phyloP scores from a whole-genome alignment of 1,140 invertebrate genomes.

The Ruditapes philippinarum region DNA sequence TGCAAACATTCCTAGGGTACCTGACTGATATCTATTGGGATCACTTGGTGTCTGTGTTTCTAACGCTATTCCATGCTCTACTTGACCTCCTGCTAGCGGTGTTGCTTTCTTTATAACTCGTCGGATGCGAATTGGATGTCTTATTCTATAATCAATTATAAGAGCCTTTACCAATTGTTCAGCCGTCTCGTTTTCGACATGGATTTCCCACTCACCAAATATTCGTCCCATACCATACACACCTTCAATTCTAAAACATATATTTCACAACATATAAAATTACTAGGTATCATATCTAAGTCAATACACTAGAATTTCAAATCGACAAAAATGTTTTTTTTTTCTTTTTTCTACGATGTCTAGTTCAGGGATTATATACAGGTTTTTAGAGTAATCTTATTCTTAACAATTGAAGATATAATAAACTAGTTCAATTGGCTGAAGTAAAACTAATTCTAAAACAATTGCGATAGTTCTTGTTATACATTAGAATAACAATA shows the following conservation, averaged over 20 bases:
- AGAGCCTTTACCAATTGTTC: not conserved
- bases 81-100: not conserved
- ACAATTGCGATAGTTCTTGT: too few species aligned
- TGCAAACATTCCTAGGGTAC: not conserved
- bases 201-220: not conserved
- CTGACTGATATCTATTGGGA: not conserved
- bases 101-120: not conserved
- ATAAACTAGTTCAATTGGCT: too few species aligned
- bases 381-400: too few species aligned
- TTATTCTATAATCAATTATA: not conserved
- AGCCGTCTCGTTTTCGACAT: not conserved
- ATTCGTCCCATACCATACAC: not conserved
- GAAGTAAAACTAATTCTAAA: too few species aligned
- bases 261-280: too few species aligned
- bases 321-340: too few species aligned
- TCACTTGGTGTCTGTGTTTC: not conserved
- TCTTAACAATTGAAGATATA: too few species aligned
- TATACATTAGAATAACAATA: too few species aligned
- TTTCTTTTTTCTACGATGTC: too few species aligned
- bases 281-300: too few species aligned
- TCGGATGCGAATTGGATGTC: not conserved
- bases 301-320: too few species aligned
- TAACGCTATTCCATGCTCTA: not conserved
- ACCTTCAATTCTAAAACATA: constrained; percentile 1
- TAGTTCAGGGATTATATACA: too few species aligned